A percentile compares a stretch with the other conserved stretches of the same genome.
Evolutionary conservation across 2,888 invertebrate species (phyloP).

Genomic region (Kryphioiulus occultus): DNA sequence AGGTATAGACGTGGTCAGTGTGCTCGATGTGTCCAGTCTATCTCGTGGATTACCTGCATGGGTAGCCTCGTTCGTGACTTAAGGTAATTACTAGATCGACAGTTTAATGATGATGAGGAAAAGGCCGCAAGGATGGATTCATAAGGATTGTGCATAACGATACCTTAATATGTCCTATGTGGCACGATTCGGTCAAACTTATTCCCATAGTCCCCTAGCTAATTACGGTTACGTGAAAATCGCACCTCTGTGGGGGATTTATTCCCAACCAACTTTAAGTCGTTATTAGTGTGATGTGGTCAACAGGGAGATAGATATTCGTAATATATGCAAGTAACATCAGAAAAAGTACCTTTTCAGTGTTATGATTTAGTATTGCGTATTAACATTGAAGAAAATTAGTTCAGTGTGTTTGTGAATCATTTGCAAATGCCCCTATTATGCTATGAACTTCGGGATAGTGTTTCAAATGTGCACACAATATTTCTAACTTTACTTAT

Average conservation of each 20-base stretch:
- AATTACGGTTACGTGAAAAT: neutral
- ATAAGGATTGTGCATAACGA: neutral
- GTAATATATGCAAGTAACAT: neutral
- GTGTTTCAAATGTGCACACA: too few species aligned
- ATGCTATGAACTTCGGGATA: too few species aligned
- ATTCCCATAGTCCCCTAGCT: neutral
- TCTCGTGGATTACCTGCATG: neutral
- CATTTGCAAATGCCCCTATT: too few species aligned
- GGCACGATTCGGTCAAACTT: neutral
- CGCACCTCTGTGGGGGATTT: neutral
- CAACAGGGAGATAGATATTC: neutral
- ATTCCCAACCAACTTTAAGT: neutral
- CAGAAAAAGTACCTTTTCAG: neutral
- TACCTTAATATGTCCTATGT: neutral
- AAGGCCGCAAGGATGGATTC: neutral
- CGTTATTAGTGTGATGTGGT: neutral
- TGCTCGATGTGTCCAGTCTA: neutral
- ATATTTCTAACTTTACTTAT: too few species aligned
- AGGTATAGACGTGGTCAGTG: neutral
- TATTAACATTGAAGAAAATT: too few species aligned
- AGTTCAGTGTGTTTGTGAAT: too few species aligned
- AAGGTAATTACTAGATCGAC: neutral
- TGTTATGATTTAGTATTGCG: neutral
- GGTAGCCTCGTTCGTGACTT: neutral
- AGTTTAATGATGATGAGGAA: conserved; percentile 1